Base-by-base conservation (phyloP, 2,113 vertebrate species). In the Myrmophylax atrothorax region DNA sequence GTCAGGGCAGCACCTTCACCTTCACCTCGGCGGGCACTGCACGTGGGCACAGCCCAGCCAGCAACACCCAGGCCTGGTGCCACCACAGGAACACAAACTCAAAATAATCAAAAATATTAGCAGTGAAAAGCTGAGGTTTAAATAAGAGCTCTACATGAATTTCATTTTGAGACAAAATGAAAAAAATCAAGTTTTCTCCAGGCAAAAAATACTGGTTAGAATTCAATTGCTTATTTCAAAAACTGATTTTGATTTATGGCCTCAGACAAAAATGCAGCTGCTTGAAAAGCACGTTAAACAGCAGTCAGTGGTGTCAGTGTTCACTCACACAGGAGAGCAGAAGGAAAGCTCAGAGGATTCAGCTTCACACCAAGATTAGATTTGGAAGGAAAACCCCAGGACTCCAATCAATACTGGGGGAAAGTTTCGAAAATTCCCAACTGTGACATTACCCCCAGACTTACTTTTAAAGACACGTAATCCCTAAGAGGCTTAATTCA, bases 401-500 rank as follows among this genome's bases (percentile, higher is more conserved):
- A 89, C 50, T 52, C 50, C 9, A 81, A 37, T 7, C 9, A 81
- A n/a, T 9, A 18, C 0, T 6, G 20, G 11, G 46, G n/a, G 50
- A 33, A 90, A 94, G 79, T 93, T 59, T 9, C 31, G 23, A 76
- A 85, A 85, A 42, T 55, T 80, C 58, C 64, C 4, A 0, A 59
- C 12, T 8, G 35, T 22, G 76, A 49, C 0, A 0, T 33, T 69
- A 89, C 25, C 13, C 33, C 29, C 10, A 53, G 88, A 69, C 44
- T 87, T 93, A 77, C 59, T 91, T 92, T 93, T 76, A 79, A 82
- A 90, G 67, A 86, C 14, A 16, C 6, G 9, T 93, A 94, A 93
- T 92, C 92, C 83, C 35, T 44, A 90, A 93, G 82, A 83, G 59
- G 92, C 78, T 89, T 97, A 90, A 53, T 59, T 77, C 67, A 69